These are phyloP conservation scores for Hemistola chrysoprasaria DNA, from an alignment of 2,888 invertebrate species.

Conservation along the genomic window DNA sequence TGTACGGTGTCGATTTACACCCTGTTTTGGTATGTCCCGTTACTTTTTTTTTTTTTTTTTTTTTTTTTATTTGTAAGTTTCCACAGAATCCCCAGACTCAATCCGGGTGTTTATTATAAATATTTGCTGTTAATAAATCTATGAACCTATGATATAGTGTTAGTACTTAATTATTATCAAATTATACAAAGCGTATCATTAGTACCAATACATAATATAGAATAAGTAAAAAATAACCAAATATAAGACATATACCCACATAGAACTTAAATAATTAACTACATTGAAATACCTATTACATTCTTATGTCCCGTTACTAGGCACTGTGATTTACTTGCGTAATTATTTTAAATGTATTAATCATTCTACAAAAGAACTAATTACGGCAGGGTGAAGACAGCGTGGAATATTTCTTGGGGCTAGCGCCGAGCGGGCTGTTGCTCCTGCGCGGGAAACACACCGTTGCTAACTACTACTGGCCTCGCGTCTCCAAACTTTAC, in stretches of 20 bases:
- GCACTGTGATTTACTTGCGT: conserved; percentile 3
- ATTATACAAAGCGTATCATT: no score
- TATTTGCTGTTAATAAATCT: no score
- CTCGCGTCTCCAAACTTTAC: conserved; percentile 97
- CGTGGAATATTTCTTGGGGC: conserved; percentile 96
- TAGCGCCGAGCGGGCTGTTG: conserved; percentile 97
- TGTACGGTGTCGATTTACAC: conserved; percentile 99
- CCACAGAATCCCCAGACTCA: no score
- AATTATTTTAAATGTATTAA: conserved; percentile 11
- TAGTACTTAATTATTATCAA: not conserved
- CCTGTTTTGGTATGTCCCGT: conserved; percentile 92
- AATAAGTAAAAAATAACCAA: no score
- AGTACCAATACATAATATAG: no score
- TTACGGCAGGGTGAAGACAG: conserved; percentile 94
- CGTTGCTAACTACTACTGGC: conserved; percentile 99
- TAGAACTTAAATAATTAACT: no score
- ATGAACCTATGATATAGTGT: no score
- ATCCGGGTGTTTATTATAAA: no score
- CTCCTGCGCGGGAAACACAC: conserved; percentile 97
- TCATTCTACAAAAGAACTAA: conserved; percentile 5
- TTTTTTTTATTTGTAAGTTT: no score
- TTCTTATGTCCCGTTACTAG: conserved; percentile 74
- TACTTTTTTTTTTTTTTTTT: not conserved
- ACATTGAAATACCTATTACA: no score
- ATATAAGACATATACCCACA: no score